These are phyloP conservation scores for Herpetotheres cachinnans DNA, from an alignment of 2,113 vertebrate genomes.

Conservation along the genomic window DNA sequence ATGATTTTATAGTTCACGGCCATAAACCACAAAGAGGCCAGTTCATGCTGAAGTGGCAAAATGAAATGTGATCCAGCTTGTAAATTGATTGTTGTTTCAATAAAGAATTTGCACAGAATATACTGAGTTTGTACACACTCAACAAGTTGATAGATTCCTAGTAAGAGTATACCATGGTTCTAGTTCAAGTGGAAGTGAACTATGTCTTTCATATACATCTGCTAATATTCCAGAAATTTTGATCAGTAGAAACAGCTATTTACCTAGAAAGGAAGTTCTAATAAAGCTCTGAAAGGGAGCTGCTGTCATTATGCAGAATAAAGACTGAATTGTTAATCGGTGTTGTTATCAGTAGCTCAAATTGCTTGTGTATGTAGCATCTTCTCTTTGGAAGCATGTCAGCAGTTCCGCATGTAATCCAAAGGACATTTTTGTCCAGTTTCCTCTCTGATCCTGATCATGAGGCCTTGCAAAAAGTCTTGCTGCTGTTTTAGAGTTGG, in stretches of 20 bases:
- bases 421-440: neutral
- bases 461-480: neutral
- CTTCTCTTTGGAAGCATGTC: neutral
- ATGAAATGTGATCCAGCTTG: constrained; percentile 61
- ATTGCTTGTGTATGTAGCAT: neutral
- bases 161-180: neutral
- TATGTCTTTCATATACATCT: neutral
- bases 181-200: neutral
- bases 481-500: neutral
- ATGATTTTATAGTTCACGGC: constrained; percentile 42
- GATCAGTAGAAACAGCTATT: neutral
- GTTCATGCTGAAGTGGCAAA: constrained; percentile 61
- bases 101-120: constrained; percentile 72
- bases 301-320: neutral
- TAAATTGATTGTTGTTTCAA: constrained; percentile 73
- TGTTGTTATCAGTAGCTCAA: neutral
- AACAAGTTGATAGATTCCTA: neutral
- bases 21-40: constrained; percentile 50
- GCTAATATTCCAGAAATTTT: neutral
- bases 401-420: neutral
- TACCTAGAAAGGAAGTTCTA: neutral
- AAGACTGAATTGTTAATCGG: neutral
- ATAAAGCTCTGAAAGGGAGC: neutral
- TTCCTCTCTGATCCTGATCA: neutral
- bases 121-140: neutral